Evolutionary conservation across 2,888 invertebrate species (phyloP).

Genomic region (Tortrix viridana): DNA sequence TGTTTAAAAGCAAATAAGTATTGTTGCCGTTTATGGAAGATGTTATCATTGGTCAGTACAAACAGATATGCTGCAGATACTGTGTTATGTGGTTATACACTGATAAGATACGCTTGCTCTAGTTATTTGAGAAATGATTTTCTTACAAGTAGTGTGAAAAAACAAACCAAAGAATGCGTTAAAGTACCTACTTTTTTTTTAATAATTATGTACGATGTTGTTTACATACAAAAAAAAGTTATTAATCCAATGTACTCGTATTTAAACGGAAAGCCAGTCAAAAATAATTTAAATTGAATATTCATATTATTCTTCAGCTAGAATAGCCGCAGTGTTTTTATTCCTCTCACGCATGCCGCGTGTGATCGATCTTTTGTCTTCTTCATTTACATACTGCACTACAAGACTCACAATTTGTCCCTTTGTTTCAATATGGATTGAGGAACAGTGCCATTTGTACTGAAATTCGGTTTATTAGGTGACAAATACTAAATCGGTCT

Average conservation of each 20-base stretch:
- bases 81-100: no score
- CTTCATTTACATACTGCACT: conserved; percentile 27
- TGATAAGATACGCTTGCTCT: no score
- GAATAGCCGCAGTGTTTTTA: conserved; percentile 1
- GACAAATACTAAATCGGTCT: neutral
- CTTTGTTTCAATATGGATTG: conserved; percentile 17
- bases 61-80: conserved; percentile 16
- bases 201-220: neutral
- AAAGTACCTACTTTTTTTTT: neutral
- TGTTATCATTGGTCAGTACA: conserved; percentile 34
- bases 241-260: no score
- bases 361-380: conserved; percentile 36
- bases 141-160: no score
- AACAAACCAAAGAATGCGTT: neutral
- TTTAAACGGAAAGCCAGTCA: neutral
- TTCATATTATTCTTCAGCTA: neutral
- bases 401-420: conserved; percentile 19
- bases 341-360: conserved; percentile 24
- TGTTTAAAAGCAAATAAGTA: conserved; percentile 24
- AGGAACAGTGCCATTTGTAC: neutral
- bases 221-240: no score
- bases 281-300: neutral
- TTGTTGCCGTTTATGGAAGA: conserved; percentile 23
- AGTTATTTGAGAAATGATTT: no score
- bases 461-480: no score